A percentile compares a stretch with the other conserved stretches of the same genome.
Evolutionary conservation across 2,888 invertebrate species (phyloP).

Genomic region (Caenorhabditis afra): DNA sequence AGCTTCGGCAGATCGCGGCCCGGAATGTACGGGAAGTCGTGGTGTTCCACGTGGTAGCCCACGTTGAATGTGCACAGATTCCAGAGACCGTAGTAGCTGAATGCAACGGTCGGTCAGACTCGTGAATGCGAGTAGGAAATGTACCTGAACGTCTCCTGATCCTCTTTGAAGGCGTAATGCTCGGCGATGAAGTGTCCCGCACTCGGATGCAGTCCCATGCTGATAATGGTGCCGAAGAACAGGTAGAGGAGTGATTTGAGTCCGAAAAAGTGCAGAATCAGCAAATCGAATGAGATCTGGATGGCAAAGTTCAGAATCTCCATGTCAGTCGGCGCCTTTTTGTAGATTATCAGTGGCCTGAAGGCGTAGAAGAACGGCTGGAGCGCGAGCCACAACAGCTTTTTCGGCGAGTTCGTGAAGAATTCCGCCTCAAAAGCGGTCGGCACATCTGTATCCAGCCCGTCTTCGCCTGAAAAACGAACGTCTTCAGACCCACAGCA

Average conservation of each 20-base stretch:
- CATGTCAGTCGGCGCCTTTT: constrained; percentile 84
- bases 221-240: constrained; percentile 85
- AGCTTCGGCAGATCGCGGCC: constrained; percentile 93
- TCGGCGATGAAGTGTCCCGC: constrained; percentile 99
- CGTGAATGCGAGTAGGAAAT: constrained; percentile 84
- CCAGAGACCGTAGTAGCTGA: constrained; percentile 86
- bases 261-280: constrained; percentile 85
- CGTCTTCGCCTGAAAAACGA: constrained; percentile 87
- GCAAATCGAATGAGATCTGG: constrained; percentile 86
- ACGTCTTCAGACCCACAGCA: background rate
- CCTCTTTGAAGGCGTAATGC: constrained; percentile 93
- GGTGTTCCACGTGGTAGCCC: constrained; percentile 99
- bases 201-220: constrained; percentile 82
- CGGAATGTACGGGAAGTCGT: constrained; percentile 87
- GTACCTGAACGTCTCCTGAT: constrained; percentile 79
- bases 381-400: constrained; percentile 91
- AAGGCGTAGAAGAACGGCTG: constrained; percentile 97
- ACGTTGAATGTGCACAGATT: constrained; percentile 98
- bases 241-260: constrained; percentile 90
- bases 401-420: constrained; percentile 92
- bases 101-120: constrained; percentile 59
- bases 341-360: constrained; percentile 86
- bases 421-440: constrained; percentile 92
- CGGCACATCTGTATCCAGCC: constrained; percentile 95
- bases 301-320: constrained; percentile 91